phyloP scores from a whole-genome alignment of 2,888 invertebrate species.

The Drosophila kanekoi region DNA sequence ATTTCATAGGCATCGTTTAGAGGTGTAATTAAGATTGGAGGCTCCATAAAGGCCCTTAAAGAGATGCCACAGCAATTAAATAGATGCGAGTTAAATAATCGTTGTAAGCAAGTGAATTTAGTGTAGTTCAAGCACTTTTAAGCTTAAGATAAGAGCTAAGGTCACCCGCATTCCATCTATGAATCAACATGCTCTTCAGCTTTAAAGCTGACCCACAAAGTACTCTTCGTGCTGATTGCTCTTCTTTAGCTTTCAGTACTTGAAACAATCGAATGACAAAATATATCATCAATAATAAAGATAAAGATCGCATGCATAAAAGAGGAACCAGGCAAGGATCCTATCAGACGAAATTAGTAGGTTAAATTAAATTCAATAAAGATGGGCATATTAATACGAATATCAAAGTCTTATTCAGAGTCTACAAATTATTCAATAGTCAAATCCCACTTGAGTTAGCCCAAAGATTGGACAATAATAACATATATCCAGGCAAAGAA shows the following conservation, averaged over 20 bases:
- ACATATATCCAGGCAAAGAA: too few relatives aligned
- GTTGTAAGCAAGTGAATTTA: conserved; percentile 1
- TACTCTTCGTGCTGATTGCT: conserved; percentile 17
- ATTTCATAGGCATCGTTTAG: conserved; percentile 46
- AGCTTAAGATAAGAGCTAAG: background rate
- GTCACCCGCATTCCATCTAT: conserved; percentile 26
- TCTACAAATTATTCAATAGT: too few relatives aligned
- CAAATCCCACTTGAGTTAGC: too few relatives aligned
- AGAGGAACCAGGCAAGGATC: too few relatives aligned
- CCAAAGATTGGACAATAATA: too few relatives aligned
- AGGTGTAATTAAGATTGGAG: conserved; percentile 52
- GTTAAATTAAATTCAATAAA: too few relatives aligned
- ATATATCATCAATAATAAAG: background rate
- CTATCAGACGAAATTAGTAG: too few relatives aligned
- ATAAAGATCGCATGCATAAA: too few relatives aligned
- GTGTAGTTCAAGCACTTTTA: conserved; percentile 3
- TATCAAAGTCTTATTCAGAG: too few relatives aligned
- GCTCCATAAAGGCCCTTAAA: background rate
- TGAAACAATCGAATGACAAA: background rate
- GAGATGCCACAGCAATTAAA: background rate
- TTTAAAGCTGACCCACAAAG: conserved; percentile 8
- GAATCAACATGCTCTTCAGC: background rate
- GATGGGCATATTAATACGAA: too few relatives aligned
- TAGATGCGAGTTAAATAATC: background rate
- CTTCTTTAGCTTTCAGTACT: conserved; percentile 1